These are phyloP conservation scores for Oncorhynchus mykiss DNA, from an alignment of 2,113 vertebrate genomes.

Conservation along the genomic window DNA sequence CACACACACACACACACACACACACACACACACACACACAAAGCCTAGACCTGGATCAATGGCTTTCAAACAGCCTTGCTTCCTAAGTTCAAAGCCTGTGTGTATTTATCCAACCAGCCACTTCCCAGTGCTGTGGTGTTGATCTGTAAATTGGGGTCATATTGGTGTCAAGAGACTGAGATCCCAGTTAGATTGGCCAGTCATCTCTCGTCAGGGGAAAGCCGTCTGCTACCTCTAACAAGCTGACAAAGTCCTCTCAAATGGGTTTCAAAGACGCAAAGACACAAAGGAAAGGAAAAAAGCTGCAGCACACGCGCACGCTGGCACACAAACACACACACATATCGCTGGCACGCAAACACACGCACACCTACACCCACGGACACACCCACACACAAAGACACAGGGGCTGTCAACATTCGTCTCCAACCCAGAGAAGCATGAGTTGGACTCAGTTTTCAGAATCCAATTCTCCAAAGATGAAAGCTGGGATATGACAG, in stretches of 20 bases:
- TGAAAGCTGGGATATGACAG: not conserved
- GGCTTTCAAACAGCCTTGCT: too few species aligned
- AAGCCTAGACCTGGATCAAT: too few species aligned
- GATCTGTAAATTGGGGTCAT: conserved; percentile 63
- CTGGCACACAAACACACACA: not conserved
- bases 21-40: not conserved
- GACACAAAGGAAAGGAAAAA: conserved; percentile 5
- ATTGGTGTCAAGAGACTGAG: conserved; percentile 54
- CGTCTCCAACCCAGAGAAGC: not conserved
- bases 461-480: not conserved
- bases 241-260: conserved; percentile 51
- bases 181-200: conserved; percentile 49
- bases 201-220: conserved; percentile 49
- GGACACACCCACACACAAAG: not conserved
- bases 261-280: conserved; percentile 18
- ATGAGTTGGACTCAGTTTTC: not conserved
- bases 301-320: not conserved
- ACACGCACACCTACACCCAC: not conserved
- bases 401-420: not conserved
- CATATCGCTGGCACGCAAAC: not conserved
- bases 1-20: not conserved
- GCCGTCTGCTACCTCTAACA: conserved; percentile 43
- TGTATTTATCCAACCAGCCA: not conserved
- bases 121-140: conserved; percentile 28
- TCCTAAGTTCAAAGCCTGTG: not conserved